Percentiles rank a stretch among this genome's conserved stretches.
Evolutionary conservation across 2,888 invertebrate genomes (phyloP).

Genomic region (Serrognathus titanus): DNA sequence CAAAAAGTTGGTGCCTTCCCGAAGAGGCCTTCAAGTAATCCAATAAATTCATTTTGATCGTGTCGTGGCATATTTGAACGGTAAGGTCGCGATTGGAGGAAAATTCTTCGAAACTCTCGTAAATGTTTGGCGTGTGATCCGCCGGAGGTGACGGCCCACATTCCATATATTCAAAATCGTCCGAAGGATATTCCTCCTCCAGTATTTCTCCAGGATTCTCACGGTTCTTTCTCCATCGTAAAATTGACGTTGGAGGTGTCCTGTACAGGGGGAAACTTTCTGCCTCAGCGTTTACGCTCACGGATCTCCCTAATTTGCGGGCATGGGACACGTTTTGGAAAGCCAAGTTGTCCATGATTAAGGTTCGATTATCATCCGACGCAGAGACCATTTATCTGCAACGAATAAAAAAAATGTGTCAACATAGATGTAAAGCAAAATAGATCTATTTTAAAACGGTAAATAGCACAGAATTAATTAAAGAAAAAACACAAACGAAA

Average conservation of each 20-base stretch:
- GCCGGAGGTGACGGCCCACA: slow-evolving; percentile 77
- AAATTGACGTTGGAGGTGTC: slow-evolving; percentile 33
- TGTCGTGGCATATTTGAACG: slow-evolving; percentile 71
- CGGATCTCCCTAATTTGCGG: slow-evolving; percentile 46
- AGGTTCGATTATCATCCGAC: slow-evolving; percentile 26
- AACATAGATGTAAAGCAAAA: background rate
- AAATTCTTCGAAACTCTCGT: slow-evolving; percentile 73
- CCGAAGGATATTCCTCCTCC: slow-evolving; percentile 66
- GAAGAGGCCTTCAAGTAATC: slow-evolving; percentile 70
- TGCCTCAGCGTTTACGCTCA: slow-evolving; percentile 47
- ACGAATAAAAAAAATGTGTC: slow-evolving; percentile 4
- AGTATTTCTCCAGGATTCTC: slow-evolving; percentile 50
- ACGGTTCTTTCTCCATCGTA: slow-evolving; percentile 37
- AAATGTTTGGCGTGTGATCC: slow-evolving; percentile 76
- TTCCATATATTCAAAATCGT: slow-evolving; percentile 73
- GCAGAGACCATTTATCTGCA: slow-evolving; percentile 42
- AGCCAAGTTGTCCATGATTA: slow-evolving; percentile 47
- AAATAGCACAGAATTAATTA: too few species aligned
- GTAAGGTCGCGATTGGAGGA: slow-evolving; percentile 63
- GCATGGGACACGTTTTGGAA: slow-evolving; percentile 39
- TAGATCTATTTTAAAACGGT: too few species aligned
- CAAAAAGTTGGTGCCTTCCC: slow-evolving; percentile 65
- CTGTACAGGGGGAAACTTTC: slow-evolving; percentile 45
- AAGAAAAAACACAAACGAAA: too few species aligned
- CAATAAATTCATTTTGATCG: slow-evolving; percentile 67